A percentile compares a stretch with the other conserved stretches of the same genome.
phyloP scores from a whole-genome alignment of 1,140 invertebrate genomes.

The Cataglyphis hispanica region DNA sequence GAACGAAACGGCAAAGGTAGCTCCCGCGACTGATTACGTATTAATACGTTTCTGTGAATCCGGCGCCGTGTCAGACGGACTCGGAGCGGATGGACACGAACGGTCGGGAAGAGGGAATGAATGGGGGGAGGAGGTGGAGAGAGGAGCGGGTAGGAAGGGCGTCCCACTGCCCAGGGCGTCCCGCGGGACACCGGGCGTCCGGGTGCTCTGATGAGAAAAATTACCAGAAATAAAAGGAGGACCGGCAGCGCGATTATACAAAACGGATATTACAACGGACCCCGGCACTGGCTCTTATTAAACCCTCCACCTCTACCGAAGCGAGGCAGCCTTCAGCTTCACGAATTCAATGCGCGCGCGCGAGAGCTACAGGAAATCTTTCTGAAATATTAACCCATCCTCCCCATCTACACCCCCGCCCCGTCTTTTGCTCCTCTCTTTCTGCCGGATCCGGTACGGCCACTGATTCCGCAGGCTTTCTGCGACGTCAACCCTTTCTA shows the following conservation, averaged over 20 bases:
- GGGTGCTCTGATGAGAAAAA: conserved; percentile 79
- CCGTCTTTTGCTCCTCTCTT: conserved; percentile 24
- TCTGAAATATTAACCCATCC: conserved; percentile 67
- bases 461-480: conserved; percentile 54
- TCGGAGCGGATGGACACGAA: conserved; percentile 63
- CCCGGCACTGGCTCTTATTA: conserved; percentile 75
- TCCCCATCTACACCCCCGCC: background rate
- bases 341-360: conserved; percentile 67
- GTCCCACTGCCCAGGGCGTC: conserved; percentile 77
- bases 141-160: conserved; percentile 18
- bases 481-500: conserved; percentile 45
- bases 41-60: conserved; percentile 79
- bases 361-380: conserved; percentile 62
- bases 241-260: conserved; percentile 77
- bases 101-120: conserved; percentile 25
- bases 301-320: conserved; percentile 67
- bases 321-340: conserved; percentile 58
- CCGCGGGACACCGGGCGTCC: conserved; percentile 78
- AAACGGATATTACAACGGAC: conserved; percentile 78
- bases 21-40: conserved; percentile 77
- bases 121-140: background rate
- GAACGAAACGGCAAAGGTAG: conserved; percentile 69
- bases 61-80: conserved; percentile 70
- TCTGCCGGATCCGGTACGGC: conserved; percentile 17
- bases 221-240: conserved; percentile 79